Base-by-base conservation (phyloP, 2,888 invertebrate genomes). In the Boloria selene region DNA sequence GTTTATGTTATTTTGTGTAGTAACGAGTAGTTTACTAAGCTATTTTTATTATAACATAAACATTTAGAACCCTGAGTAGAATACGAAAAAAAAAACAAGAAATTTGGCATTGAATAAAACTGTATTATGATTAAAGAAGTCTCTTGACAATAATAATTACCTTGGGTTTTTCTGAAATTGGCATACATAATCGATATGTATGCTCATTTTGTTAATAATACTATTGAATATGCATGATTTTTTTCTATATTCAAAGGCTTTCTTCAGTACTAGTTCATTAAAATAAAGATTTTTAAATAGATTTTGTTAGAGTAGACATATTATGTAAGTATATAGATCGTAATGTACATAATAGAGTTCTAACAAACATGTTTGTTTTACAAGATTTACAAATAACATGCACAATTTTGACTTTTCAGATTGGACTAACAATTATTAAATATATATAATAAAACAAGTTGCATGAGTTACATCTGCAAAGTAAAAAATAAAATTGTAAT, bases 391-490 rank as follows among this genome's bases (percentile, higher is more conserved):
- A 13, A 64, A 22, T 63, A 54, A 18, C 18, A 17, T 50, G 65
- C 65, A 69, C 64, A 59, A 13, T 13, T 65, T 51, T 51, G 65
- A 67, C 61, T 49, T 55, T 53, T 62, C 44, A 63, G 64, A 44
- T 65, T 50, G 16, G 65, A 69, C 70, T 72, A 71, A 72, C 64
- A 64, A 7, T 38, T 38, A 38, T 38, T 53, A 58, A n/a, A 45
- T 38, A 38, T 22, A 53, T 54, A 70, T 64, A 45, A 64, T 64
- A 69, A n/a, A n/a, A n/a, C 68, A 65, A 66, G 38, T 64, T 69
- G 74, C 76, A 75, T 73, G 75, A 63, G 51, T 67, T 69, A 68
- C 4, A 49, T 7, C 0, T 38, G 49, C 22, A 54, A 67, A 56
- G 50, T 55, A 56, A 26, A 26, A 26, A 55, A 63, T 7, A 54